Conservation (phyloP, 2,113 vertebrate species). For the Pelecanus crispus region DNA sequence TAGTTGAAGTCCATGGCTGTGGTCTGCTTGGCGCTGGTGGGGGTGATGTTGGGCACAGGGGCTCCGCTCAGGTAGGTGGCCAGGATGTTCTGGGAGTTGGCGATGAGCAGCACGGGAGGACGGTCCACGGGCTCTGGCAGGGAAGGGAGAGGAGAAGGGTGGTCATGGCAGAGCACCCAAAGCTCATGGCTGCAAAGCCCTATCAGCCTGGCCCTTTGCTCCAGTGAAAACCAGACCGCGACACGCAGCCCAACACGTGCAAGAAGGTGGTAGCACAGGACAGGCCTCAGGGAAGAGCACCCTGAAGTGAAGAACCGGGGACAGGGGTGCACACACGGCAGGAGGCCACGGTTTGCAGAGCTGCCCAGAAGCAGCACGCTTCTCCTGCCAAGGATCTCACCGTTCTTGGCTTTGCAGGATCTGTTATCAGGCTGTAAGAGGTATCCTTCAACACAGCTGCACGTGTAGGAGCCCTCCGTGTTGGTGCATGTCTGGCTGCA, state of each 20-base stretch:
- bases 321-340: accelerated
- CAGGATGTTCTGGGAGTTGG: constrained; percentile 94
- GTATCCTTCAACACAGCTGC: constrained; percentile 94
- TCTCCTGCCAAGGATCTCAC: constrained; percentile 55
- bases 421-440: constrained; percentile 93
- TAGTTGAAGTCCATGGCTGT: constrained; percentile 98
- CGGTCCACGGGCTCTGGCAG: constrained; percentile 87
- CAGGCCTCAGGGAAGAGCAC: background rate
- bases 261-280: background rate
- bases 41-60: constrained; percentile 80
- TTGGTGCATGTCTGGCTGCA: constrained; percentile 96
- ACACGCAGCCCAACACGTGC: accelerated
- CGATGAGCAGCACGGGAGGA: constrained; percentile 87
- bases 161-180: background rate
- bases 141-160: background rate
- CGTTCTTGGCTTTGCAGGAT: constrained; percentile 97
- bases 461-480: constrained; percentile 84
- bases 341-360: accelerated
- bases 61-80: constrained; percentile 87
- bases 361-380: accelerated
- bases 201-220: background rate
- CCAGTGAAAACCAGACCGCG: accelerated
- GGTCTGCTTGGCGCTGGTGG: constrained; percentile 89
- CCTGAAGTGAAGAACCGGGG: accelerated
- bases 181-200: accelerated